phyloP scores from a whole-genome alignment of 2,797 vertebrate species.

The Acrossocheilus fasciatus region DNA sequence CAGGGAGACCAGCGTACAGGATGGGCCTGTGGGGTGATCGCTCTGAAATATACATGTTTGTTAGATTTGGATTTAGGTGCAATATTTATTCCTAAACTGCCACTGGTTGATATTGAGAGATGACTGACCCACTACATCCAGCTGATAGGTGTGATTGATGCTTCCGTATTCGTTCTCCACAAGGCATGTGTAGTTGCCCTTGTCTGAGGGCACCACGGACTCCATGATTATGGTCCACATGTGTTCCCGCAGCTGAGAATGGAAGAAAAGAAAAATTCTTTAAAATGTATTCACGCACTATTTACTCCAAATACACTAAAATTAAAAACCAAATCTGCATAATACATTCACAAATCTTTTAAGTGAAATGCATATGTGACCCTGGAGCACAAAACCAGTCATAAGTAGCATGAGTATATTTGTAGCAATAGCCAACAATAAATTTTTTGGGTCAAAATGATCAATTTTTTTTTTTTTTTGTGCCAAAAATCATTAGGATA shows the following conservation, averaged over 20 bases:
- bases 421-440: no score
- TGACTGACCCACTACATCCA: constrained; percentile 95
- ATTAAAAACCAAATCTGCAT: not conserved
- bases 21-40: constrained; percentile 96
- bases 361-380: not conserved
- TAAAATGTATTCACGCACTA: not conserved
- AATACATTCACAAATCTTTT: not conserved
- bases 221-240: constrained; percentile 99
- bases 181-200: constrained; percentile 98
- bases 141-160: constrained; percentile 98
- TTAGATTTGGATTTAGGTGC: not conserved
- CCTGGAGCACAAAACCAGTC: no score
- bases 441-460: no score
- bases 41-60: constrained; percentile 73
- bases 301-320: not conserved
- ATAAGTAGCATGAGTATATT: no score
- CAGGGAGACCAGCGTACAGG: constrained; percentile 94
- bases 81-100: not conserved
- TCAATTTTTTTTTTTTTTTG: no score
- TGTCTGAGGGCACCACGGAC: constrained; percentile 96
- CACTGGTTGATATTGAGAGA: not conserved
- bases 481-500: no score
- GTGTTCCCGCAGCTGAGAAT: constrained; percentile 88
- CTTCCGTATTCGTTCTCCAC: constrained; percentile 95
- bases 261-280: not conserved